Evolutionary conservation across 1,140 invertebrate genomes (phyloP).

Genomic region (Heliconius hermathena): DNA sequence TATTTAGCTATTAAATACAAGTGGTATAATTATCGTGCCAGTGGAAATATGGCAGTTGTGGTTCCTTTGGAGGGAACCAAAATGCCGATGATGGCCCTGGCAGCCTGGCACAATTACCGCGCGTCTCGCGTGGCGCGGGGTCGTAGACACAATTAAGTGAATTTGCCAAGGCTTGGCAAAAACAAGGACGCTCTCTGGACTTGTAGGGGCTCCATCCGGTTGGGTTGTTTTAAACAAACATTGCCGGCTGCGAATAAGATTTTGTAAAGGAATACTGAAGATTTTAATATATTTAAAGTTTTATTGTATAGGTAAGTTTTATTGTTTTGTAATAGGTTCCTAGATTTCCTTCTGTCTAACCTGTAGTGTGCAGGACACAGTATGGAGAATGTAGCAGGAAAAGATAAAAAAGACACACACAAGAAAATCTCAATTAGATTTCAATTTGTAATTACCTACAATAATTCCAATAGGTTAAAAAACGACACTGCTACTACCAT

Average conservation of each 20-base stretch:
- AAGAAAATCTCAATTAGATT: background rate
- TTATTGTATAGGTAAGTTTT: background rate
- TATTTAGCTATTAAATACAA: slow-evolving; percentile 15
- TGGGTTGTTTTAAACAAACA: slow-evolving; percentile 1
- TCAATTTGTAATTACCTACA: background rate
- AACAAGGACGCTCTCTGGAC: slow-evolving; percentile 48
- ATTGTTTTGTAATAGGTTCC: background rate
- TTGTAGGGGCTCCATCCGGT: slow-evolving; percentile 24
- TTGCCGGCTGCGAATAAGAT: background rate
- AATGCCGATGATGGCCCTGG: slow-evolving; percentile 41
- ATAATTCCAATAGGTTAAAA: background rate
- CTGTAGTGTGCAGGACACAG: background rate
- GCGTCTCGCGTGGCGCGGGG: slow-evolving; percentile 54
- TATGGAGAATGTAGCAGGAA: background rate
- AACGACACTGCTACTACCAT: background rate
- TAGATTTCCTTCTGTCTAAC: too few relatives aligned
- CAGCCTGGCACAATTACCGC: slow-evolving; percentile 55
- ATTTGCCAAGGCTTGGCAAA: slow-evolving; percentile 64
- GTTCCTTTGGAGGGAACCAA: slow-evolving; percentile 35
- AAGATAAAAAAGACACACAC: background rate
- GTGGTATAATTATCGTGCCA: slow-evolving; percentile 33
- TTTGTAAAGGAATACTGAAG: background rate
- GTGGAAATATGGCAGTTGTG: slow-evolving; percentile 22
- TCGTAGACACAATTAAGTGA: slow-evolving; percentile 73
- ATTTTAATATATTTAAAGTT: background rate